Base-by-base conservation (phyloP, 2,797 vertebrate species). In the Halcyon chelicuti region DNA sequence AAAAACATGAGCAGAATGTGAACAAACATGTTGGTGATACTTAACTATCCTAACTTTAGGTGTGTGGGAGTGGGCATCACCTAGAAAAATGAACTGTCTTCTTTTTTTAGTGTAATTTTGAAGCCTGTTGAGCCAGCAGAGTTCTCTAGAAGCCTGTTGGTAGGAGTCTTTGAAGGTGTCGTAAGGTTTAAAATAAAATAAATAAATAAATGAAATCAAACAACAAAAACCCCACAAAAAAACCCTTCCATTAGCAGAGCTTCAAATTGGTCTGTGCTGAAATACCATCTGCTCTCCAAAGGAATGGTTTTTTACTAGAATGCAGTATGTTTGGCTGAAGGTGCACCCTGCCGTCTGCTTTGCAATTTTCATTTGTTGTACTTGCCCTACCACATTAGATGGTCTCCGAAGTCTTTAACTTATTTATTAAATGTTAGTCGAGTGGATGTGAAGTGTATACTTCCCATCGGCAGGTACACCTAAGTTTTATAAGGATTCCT, bases 301-400 rank as follows among this genome's bases (percentile, higher is more conserved):
- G 85, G 37, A 82, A 67, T 28, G 33, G 49, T 28, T 71, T 91
- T 86, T 97, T 96, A 88, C 86, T 93, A 86, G 76, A 94, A 68
- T 94, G 88, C 85, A 37, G 72, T 19, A 12, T 5, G 9, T 63
- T 83, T 90, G 82, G 47, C 47, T 82, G 52, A 70, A 86, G 77
- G 23, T 70, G 42, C 39, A 80, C 33, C 55, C n/a, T 67, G 42
- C 23, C 0, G 1, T 3, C 3, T 82, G 33, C 67, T 90, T 94
- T 72, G 14, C 60, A 67, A 22, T 52, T 89, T 85, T 60, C 19
- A 11, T 85, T 70, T 73, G 28, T 70, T 88, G 17, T 11, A 35
- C 40, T 52, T 85, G 31, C 25, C 61, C 52, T 72, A 60, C 28
- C 4, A 12, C 23, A 29, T 67, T 58, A 40, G 42, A 25, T 68